Base-by-base conservation (phyloP, 2,797 vertebrate genomes). In the Sciaenops ocellatus region DNA sequence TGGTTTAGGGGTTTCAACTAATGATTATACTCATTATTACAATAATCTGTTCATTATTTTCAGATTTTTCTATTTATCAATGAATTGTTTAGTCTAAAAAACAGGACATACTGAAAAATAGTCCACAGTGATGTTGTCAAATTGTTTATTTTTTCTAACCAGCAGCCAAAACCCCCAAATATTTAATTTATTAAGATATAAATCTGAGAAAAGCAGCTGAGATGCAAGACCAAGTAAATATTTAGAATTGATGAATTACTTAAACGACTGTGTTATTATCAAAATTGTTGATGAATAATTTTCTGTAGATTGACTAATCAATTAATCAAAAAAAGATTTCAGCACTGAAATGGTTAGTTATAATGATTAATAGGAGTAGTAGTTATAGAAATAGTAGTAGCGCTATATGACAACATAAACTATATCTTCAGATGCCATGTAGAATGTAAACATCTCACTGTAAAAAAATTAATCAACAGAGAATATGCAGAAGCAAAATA, bases 401-500 rank as follows among this genome's bases (percentile, higher is more conserved):
- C 55, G 56, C 42, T 28, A 10, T 30, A 34, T 66, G 16, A 41
- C 10, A 22, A 61, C 3, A 18, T 47, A 41, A 55, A 67, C 3
- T 38, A 6, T 13, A 50, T 46, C 57, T 67, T 38, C 8, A 28
- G 44, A 57, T 42, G 8, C 9, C 3, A 51, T 10, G 2, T 56
- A 26, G 26, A 11, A 12, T 57, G 8, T 56, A 16, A 28, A 51
- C 13, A 51, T 42, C 1, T 54, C 1, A 54, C 18, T 54, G n/a
- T 24, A 28, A 54, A 55, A 67, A 68, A 67, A 68, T 48, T 0
- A 76, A 80, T 67, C 20, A 34, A 24, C 5, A 5, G 13, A 65
- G 24, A 38, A 46, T 71, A 60, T 20, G n/a, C 10, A 59, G 38
- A 60, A n/a, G 50, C 47, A 72, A 69, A 74, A 38, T 34, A 79